These are phyloP conservation scores for Sinella curviseta DNA, from an alignment of 1,140 invertebrate species.

Conservation along the genomic window DNA sequence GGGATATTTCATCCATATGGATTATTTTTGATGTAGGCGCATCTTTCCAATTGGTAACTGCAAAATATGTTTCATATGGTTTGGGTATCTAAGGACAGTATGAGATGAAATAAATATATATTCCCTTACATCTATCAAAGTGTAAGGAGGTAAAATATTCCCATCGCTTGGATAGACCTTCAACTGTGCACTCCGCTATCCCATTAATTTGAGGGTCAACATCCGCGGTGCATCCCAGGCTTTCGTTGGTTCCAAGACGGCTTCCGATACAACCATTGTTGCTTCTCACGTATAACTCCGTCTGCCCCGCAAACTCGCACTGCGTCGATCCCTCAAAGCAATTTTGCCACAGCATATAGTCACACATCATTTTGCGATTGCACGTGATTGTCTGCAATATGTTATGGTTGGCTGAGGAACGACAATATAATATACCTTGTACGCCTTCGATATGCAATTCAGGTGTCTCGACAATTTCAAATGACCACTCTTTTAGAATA, in stretches of 20 bases:
- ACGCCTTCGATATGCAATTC: neutral
- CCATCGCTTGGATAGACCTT: neutral
- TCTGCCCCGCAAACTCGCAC: neutral
- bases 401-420: neutral
- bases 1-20: neutral
- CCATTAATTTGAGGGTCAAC: neutral
- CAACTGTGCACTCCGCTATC: neutral
- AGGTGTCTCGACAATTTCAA: too few relatives aligned
- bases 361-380: neutral
- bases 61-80: too few relatives aligned
- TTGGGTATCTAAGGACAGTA: too few relatives aligned
- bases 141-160: too few relatives aligned
- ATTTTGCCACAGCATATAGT: neutral
- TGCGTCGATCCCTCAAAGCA: too few relatives aligned
- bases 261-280: too few relatives aligned
- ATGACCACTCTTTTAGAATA: too few relatives aligned
- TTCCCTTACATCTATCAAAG: too few relatives aligned
- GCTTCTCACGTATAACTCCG: neutral
- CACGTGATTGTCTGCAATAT: neutral
- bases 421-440: neutral
- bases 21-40: neutral
- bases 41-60: neutral
- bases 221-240: neutral
- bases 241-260: neutral
- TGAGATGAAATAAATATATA: too few relatives aligned